Base-by-base conservation (phyloP, 1,140 invertebrate genomes). In the Calosoma granatense region DNA sequence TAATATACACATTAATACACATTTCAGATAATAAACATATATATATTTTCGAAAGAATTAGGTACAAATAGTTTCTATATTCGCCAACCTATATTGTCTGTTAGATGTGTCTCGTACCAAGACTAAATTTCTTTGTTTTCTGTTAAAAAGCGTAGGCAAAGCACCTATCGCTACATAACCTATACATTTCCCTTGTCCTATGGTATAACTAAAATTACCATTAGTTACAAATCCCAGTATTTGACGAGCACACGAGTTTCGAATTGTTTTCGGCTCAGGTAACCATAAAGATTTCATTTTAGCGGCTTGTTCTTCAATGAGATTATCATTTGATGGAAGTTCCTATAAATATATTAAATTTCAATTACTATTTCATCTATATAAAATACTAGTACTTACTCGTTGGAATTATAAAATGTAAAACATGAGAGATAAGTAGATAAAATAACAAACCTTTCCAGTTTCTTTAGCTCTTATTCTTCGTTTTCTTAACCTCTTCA, bases 211-310 rank as follows among this genome's bases (percentile, higher is more conserved):
- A 66, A 84, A 92, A 23, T 78, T 79, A 21, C 86, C 87, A 59
- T 80, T 72, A 36, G 73, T 77, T 9, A 91, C 64, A 71, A 83
- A 92, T 43, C 90, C 90, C 61, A 90, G 81, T 1, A 86, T 74
- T 69, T 85, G 74, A 62, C 87, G 76, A 15, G 75, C 76, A 64
- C 80, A 81, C 15, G 79, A 78, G 52, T 79, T 63, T n/a, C 83
- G 78, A 26, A 89, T 76, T 23, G 68, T 76, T 23, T 70, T 66
- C 4, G 69, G 72, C 43, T 76, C 71, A 6, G 86, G 85, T 36
- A 90, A 64, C 81, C 84, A 90, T 1, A 90, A 66, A 41, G 80
- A 71, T 58, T 76, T 74, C 81, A 90, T 88, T 65, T 73, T 68
- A 61, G 76, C 67, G 1, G 74, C 72, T 60, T 87, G 82, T 51